A percentile compares a stretch with the other conserved stretches of the same genome.
Evolutionary conservation across 2,888 invertebrate species (phyloP).

Genomic region (Troides oblongomaculatus): DNA sequence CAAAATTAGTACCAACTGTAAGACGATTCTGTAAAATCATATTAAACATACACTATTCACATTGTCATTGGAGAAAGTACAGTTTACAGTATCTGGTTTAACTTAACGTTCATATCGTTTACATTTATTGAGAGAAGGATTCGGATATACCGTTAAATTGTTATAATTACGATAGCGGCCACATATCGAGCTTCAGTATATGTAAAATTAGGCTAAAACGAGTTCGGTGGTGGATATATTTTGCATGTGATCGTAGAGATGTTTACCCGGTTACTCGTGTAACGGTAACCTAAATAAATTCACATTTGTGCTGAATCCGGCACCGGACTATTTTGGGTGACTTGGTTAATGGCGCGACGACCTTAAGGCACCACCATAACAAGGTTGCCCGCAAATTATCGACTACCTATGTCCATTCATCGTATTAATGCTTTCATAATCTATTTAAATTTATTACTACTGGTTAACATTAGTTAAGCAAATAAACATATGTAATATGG

Average conservation of each 20-base stretch:
- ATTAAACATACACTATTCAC: conserved; percentile 28
- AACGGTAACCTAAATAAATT: conserved; percentile 61
- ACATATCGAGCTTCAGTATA: not conserved
- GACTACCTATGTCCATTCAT: not conserved
- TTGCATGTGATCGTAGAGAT: conserved; percentile 14
- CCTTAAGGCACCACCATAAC: conserved; percentile 38
- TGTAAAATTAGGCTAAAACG: conserved; percentile 16
- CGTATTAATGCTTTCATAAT: not conserved
- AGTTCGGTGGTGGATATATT: conserved; percentile 8
- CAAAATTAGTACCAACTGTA: not conserved
- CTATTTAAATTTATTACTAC: not conserved
- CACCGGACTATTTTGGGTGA: conserved; percentile 50
- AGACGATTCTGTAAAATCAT: not conserved
- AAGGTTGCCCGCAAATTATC: not conserved
- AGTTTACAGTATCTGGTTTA: conserved; percentile 1
- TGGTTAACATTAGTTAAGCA: not conserved
- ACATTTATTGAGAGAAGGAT: conserved; percentile 24
- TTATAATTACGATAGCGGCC: conserved; percentile 10
- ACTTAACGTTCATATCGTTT: conserved; percentile 13
- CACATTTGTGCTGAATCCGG: conserved; percentile 53
- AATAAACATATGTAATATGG: not conserved
- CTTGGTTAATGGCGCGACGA: conserved; percentile 50
- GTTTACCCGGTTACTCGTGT: conserved; percentile 53
- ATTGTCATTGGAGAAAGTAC: not conserved
- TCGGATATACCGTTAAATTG: conserved; percentile 15